Base-by-base conservation (phyloP, 1,140 invertebrate genomes). In the Drosophila lacteicornis region DNA sequence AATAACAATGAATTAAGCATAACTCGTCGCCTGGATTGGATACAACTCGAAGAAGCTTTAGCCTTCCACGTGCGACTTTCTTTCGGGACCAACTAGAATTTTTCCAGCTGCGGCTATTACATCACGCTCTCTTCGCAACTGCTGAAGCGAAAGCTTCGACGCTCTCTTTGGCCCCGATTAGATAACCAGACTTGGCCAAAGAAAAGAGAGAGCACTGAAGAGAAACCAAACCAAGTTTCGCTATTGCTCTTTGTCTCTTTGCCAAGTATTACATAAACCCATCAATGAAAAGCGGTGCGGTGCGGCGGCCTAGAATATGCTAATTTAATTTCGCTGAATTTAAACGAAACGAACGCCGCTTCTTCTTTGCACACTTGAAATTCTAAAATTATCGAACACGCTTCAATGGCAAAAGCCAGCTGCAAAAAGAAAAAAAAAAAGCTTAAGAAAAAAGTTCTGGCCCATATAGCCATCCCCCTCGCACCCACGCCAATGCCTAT, bases 351-450 rank as follows among this genome's bases (percentile, higher is more conserved):
- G 45, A 67, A 45, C 19, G 61, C 47, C 42, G 30, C 53, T 67
- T 45, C 22, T 27, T 70, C 22, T 70, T 75, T 22, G 46, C 61
- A 62, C 62, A 70, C 79, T 86, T 82, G 75, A 85, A 77, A 86
- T 63, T 90, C 79, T 82, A 86, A 87, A 80, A 75, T 80, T 91
- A 91, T 55, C 66, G 65, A 46, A 53, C 63, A 80, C 69, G 82
- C 74, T 85, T 73, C 58, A 68, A 76, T 60, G 59, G 57, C 68
- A 77, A 87, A 87, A 71, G 70, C 79, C 43, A 40, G 22, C 27
- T 55, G 63, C 67, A 49, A 68, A 70, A 69, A 67, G 38, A 53
- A 25, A 25, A 25, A 4, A 25, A 25, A 25, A 25, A 45, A 45
- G 45, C 30, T 42, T 27, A 62, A 13, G 43, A 43, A 68, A 27